Evolutionary conservation across 2,888 invertebrate genomes (phyloP), one percentile per base, ranked within the genome.

Genomic region (Iselma pallidipennis): DNA sequence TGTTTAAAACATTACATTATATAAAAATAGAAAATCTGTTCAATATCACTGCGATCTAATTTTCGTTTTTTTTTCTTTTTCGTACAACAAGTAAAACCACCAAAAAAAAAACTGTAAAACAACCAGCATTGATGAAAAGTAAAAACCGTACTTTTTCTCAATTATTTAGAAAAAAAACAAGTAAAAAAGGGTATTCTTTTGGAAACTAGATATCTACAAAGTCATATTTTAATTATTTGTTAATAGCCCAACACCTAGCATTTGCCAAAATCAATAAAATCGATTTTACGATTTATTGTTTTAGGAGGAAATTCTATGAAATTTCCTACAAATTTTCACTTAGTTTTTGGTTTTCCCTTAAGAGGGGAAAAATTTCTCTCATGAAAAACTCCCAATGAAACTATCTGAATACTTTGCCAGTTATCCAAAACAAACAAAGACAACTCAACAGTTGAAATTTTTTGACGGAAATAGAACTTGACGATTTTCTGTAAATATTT

Each of bases 21-120:
- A 55, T 51, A 49, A 28, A 57, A 57, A 57, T 57, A 51, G 57
- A 61, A 60, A 61, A 61, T 59, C 61, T 65, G 65, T 65, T 65
- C 55, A 65, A 61, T 65, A 59, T 65, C 61, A 61, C 52, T 54
- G 65, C 57, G 65, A 61, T 61, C 61, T 61, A 58, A 65, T 65
- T 61, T 61, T 65, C 61, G 65, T 57, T 21, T 23, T 45, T 23
- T 23, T 45, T 19, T 6, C 7, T 7, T 16, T 37, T 7, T 4
- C 37, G 19, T 2, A 37, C 14, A 37, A 37, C 45, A 23, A 23
- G 23, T 45, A 45, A 12, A 45, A 21, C 4, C 10, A 45, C 10
- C 12, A 3, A 19, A n/a, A 45, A 6, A 45, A 45, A 4, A 0
- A 2, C 42, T 42, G 12, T 0, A 5, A 23, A 23, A 45, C 12